Base-by-base conservation (phyloP, 2,113 vertebrate species). In the Bombycilla garrulus region DNA sequence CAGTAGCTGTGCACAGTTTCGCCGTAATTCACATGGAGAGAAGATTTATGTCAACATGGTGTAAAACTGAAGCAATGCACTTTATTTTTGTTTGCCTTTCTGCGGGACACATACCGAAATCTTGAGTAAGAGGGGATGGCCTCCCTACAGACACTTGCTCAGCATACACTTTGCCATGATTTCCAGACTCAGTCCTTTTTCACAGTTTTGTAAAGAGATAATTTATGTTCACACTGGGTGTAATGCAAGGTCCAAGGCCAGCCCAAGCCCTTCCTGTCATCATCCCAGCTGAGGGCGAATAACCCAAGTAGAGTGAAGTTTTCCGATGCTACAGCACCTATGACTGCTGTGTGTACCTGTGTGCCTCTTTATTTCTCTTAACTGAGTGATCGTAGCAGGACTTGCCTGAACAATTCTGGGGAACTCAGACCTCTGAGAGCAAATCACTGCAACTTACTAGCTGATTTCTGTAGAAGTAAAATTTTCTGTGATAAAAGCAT, bases 21-120 rank as follows among this genome's bases (percentile, higher is more conserved):
- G 0, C 76, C 1, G 5, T 93, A 95, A 95, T 94, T 95, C 94
- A 95, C 77, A 87, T 3, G 23, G 28, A 86, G 60, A 67, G n/a
- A 83, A 73, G 82, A 95, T 87, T 96, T 94, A 95, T 83, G 80
- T 86, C 77, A 79, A 72, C 44, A 38, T 67, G 72, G 89, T 90
- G 73, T 82, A 95, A 92, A 96, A 83, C 81, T 76, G 90, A 94
- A 92, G 85, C 85, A 86, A 88, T 48, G 13, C 33, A 28, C 85
- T 87, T 88, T 60, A 81, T 84, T 96, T 96, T 94, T 96, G 80
- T 94, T 96, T 96, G 88, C 85, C 65, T 95, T 95, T 97, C 90
- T 0, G 0, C 61, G 81, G 88, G 42, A 90, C 74, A 81, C 82
- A 95, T 87, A 93, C 90, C 61, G 10, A 96, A 92, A 96, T 96